These are phyloP conservation scores for Protosalanx chinensis DNA, from an alignment of 2,797 vertebrate species.

Conservation along the genomic window DNA sequence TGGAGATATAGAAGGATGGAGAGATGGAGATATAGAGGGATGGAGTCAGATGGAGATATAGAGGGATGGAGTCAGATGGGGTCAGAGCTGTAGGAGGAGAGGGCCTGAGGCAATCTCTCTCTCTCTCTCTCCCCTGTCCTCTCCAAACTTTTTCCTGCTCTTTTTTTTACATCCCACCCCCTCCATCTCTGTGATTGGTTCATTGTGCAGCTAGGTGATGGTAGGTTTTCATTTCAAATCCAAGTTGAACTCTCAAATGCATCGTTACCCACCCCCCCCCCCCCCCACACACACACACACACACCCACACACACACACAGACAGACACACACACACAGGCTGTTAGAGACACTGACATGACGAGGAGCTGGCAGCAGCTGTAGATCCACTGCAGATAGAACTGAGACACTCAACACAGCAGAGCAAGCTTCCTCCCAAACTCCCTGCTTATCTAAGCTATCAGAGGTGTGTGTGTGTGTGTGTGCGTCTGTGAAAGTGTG, in stretches of 20 bases:
- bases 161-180: not conserved
- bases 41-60: not conserved
- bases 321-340: too few species aligned
- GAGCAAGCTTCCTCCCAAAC: not conserved
- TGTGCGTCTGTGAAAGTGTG: too few species aligned
- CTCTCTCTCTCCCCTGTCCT: not conserved
- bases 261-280: too few species aligned
- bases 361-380: conserved; percentile 19
- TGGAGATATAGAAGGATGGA: too few species aligned
- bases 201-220: too few species aligned
- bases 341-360: conserved; percentile 46
- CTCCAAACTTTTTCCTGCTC: not conserved
- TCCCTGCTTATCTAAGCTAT: not conserved
- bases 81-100: conserved; percentile 44
- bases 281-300: too few species aligned
- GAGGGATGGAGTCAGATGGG: not conserved
- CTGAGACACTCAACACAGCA: not conserved
- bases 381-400: conserved; percentile 19
- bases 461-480: not conserved
- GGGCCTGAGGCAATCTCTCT: conserved; percentile 34
- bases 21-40: too few species aligned
- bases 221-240: too few species aligned
- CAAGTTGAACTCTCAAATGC: too few species aligned
- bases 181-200: not conserved
- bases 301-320: too few species aligned